Base-by-base conservation (phyloP, 1,140 invertebrate genomes). In the Amyelois transitella region DNA sequence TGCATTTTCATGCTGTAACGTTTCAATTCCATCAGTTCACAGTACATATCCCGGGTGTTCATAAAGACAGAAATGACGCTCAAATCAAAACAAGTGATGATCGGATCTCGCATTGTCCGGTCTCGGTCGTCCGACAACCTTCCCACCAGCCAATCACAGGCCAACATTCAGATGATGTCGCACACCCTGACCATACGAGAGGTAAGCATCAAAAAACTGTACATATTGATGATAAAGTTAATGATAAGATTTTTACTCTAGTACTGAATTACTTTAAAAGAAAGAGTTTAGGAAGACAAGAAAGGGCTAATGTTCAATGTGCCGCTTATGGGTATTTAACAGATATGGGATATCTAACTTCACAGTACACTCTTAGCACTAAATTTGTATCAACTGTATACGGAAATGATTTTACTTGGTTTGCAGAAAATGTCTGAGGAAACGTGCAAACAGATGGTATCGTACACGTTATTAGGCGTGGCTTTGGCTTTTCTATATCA, bases 161-260 rank as follows among this genome's bases (percentile, higher is more conserved):
- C 94, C 85, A 96, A 96, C 88, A 96, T 97, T 60, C 95, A 96
- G 87, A 96, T 96, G 95, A 94, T 96, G 91, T 97, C 95, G 14
- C 95, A 96, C 75, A 97, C 96, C 38, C 91, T 97, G 58, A 96
- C 95, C 59, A 96, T 97, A 71, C 90, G 94, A 90, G 95, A 97
- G 95, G 96, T 97, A 90, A 90, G 79, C 12, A 19, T 12, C 3
- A 24, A 22, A 24, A 12, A 19, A 1, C 4, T 21, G 17, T 21
- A 45, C 18, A 19, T 14, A 49, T n/a, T 22, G 10, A 21, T 21
- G 21, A 17, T 50, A 38, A 38, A 38, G 32, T 2, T 38, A 38
- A 38, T 14, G 1, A 14, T 38, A 38, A 38, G 12, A 14, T 1
- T 6, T 8, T 14, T 38, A 14, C 3, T 38, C 32, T 14, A 14